Evolutionary conservation across 2,797 vertebrate genomes (phyloP).

Genomic region (Sciaenops ocellatus): DNA sequence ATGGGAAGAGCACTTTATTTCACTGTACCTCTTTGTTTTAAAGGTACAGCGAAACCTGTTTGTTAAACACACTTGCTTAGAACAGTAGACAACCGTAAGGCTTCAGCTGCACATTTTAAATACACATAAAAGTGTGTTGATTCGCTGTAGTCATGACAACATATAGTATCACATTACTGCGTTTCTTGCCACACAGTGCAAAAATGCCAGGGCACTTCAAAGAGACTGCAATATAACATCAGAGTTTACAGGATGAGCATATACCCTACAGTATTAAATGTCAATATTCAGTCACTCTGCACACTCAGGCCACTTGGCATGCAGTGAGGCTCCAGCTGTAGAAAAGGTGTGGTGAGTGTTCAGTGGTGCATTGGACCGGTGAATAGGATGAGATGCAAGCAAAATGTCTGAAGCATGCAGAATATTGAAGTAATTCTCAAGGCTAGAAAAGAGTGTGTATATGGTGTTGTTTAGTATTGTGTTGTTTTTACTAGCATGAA

Average conservation of each 20-base stretch:
- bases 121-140: background rate
- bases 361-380: conserved; percentile 35
- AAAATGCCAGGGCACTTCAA: conserved; percentile 1
- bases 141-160: background rate
- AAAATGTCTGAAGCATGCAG: conserved; percentile 40
- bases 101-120: conserved; percentile 7
- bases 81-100: background rate
- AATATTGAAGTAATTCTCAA: conserved; percentile 21
- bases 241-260: conserved; percentile 13
- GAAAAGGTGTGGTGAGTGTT: conserved; percentile 42
- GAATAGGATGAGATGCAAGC: conserved; percentile 50
- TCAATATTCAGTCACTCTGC: conserved; percentile 22
- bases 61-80: conserved; percentile 14
- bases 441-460: conserved; percentile 21
- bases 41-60: conserved; percentile 31
- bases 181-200: background rate
- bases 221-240: background rate
- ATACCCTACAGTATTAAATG: conserved; percentile 19
- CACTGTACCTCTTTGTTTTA: conserved; percentile 40
- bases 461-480: background rate
- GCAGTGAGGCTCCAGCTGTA: conserved; percentile 39
- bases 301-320: conserved; percentile 48
- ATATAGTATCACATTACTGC: background rate
- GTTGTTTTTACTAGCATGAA: background rate
- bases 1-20: conserved; percentile 33